A percentile compares a stretch with the other conserved stretches of the same genome.
Evolutionary conservation across 1,140 invertebrate genomes (phyloP).

Genomic region (Brachionus paranguensis): DNA sequence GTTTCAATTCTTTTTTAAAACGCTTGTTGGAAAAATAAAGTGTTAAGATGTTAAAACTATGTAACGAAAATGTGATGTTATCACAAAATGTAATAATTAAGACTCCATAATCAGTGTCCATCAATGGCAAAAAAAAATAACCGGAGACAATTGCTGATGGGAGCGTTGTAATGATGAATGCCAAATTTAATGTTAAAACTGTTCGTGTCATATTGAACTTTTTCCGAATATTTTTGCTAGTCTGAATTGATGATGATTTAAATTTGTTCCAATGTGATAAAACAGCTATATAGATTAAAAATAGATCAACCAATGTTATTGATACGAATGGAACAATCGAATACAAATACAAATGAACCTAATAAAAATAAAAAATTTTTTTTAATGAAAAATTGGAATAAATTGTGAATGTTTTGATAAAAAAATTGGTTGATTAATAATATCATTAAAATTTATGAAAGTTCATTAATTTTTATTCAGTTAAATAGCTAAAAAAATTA

Average conservation of each 20-base stretch:
- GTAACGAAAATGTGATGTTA: slow-evolving; percentile 8
- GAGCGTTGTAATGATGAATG: background rate
- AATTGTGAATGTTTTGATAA: no score
- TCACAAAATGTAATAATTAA: slow-evolving; percentile 17
- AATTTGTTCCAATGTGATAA: background rate
- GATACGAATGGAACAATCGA: background rate
- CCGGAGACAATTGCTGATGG: slow-evolving; percentile 22
- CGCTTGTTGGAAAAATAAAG: slow-evolving; percentile 10
- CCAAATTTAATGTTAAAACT: background rate
- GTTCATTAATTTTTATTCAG: no score
- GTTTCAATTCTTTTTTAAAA: slow-evolving; percentile 3
- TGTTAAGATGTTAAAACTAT: background rate
- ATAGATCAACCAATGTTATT: background rate
- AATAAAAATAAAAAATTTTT: no score
- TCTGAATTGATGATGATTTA: background rate
- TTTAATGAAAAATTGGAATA: no score
- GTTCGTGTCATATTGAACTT: background rate
- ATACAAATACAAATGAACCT: slow-evolving; percentile 8
- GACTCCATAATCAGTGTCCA: background rate
- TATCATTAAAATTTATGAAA: no score
- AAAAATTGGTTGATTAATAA: no score
- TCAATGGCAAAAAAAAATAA: background rate
- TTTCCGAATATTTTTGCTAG: background rate
- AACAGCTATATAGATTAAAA: background rate
- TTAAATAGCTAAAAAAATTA: no score